phyloP scores from a whole-genome alignment of 1,140 invertebrate genomes.

The Leptinotarsa texana region DNA sequence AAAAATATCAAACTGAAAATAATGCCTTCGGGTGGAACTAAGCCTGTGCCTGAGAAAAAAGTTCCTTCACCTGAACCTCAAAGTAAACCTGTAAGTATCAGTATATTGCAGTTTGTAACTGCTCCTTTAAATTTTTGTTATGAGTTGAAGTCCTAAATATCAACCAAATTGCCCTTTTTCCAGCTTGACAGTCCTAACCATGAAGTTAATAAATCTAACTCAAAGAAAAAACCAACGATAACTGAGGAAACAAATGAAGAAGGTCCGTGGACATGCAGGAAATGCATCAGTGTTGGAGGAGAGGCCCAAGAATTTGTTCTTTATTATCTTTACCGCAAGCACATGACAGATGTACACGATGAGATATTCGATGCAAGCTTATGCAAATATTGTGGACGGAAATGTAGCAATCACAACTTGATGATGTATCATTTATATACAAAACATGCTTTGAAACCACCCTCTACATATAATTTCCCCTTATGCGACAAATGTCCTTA shows the following conservation, averaged over 20 bases:
- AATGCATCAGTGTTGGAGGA: constrained; percentile 58
- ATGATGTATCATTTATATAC: constrained; percentile 80
- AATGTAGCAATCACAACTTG: constrained; percentile 74
- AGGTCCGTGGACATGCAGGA: constrained; percentile 59
- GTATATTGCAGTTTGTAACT: too few relatives aligned
- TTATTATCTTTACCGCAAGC: constrained; percentile 77
- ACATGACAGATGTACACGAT: constrained; percentile 79
- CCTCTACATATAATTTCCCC: constrained; percentile 70
- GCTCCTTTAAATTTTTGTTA: too few relatives aligned
- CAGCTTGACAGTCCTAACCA: too few relatives aligned
- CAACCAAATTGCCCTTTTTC: too few relatives aligned
- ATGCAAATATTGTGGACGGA: constrained; percentile 83
- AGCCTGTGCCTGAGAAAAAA: constrained; percentile 2
- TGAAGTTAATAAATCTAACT: too few relatives aligned
- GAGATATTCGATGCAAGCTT: constrained; percentile 78
- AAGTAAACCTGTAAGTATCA: too few relatives aligned
- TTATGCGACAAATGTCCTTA: constrained; percentile 78
- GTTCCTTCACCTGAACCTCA: too few relatives aligned
- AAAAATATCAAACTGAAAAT: constrained; percentile 88
- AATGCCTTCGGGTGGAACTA: constrained; percentile 58
- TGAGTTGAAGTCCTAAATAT: too few relatives aligned
- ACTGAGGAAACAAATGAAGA: constrained; percentile 50
- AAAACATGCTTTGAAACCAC: constrained; percentile 76
- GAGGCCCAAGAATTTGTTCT: constrained; percentile 71
- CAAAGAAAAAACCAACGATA: constrained; percentile 32